Conservation (phyloP, 2,797 vertebrate species). For the Muscicapa comitata region DNA sequence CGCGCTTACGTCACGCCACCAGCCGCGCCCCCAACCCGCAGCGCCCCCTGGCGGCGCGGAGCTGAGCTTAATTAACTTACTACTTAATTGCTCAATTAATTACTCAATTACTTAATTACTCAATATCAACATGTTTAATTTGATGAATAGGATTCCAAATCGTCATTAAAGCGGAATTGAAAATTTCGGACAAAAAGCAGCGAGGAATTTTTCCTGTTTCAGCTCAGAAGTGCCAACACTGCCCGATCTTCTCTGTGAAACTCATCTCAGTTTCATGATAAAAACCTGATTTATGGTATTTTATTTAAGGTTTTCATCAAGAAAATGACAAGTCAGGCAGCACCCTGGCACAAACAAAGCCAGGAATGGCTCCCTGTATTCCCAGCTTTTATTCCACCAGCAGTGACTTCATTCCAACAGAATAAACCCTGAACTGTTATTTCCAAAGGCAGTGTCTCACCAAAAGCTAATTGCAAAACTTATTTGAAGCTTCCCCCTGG, state of each 20-base stretch:
- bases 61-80: too few species aligned
- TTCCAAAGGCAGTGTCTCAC: neutral
- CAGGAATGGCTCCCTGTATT: neutral
- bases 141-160: fast-evolving
- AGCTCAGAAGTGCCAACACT: fast-evolving
- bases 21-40: neutral
- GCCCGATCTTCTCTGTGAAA: fast-evolving
- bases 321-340: neutral
- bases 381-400: neutral
- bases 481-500: neutral
- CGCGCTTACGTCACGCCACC: fast-evolving
- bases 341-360: fast-evolving
- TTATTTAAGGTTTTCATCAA: neutral
- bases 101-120: too few species aligned
- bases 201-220: fast-evolving
- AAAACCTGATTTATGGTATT: neutral
- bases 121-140: fast-evolving
- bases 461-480: neutral
- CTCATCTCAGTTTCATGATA: fast-evolving
- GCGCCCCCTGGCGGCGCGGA: neutral
- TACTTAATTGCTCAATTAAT: too few species aligned
- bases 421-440: neutral
- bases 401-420: fast-evolving
- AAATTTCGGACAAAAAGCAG: fast-evolving
- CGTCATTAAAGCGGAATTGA: fast-evolving